Conservation (phyloP, 2,113 vertebrate species). For the Jacana jacana region DNA sequence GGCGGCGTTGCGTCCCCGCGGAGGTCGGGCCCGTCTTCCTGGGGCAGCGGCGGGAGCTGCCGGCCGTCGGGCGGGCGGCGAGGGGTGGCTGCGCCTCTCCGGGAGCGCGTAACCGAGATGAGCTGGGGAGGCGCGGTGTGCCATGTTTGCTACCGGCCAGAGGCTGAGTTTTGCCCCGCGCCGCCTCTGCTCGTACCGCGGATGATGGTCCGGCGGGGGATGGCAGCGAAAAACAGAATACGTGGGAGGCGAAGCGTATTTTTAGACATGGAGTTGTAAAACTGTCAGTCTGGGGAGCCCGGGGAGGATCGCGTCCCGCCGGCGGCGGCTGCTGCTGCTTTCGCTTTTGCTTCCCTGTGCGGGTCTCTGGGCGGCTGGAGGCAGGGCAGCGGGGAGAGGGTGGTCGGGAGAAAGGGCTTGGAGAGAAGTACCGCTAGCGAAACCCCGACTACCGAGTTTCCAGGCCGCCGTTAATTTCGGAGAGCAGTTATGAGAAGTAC, state of each 20-base stretch:
- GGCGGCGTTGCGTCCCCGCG: not conserved
- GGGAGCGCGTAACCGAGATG: rapidly evolving
- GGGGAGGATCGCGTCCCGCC: not conserved
- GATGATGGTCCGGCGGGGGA: rapidly evolving
- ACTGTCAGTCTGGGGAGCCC: not conserved
- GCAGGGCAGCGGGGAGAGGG: not conserved
- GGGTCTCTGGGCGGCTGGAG: not conserved
- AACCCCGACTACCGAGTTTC: not conserved
- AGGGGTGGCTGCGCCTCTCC: not conserved
- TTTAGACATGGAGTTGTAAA: not conserved
- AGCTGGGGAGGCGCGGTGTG: not conserved
- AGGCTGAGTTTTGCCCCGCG: not conserved
- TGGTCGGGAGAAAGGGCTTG: not conserved
- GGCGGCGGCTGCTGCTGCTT: not conserved
- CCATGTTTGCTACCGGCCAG: not conserved
- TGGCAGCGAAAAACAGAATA: not conserved
- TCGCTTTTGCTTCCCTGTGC: conserved; percentile 8
- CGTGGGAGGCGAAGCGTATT: not conserved
- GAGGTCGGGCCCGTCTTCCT: not conserved
- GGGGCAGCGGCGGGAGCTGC: not conserved
- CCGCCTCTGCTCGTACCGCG: rapidly evolving
- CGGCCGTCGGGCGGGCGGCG: not conserved
- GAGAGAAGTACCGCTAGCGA: not conserved
- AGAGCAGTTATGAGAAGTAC: rapidly evolving
- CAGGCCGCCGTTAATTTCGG: not conserved